phyloP scores from a whole-genome alignment of 2,888 invertebrate species.

The Drosophila sordidula region DNA sequence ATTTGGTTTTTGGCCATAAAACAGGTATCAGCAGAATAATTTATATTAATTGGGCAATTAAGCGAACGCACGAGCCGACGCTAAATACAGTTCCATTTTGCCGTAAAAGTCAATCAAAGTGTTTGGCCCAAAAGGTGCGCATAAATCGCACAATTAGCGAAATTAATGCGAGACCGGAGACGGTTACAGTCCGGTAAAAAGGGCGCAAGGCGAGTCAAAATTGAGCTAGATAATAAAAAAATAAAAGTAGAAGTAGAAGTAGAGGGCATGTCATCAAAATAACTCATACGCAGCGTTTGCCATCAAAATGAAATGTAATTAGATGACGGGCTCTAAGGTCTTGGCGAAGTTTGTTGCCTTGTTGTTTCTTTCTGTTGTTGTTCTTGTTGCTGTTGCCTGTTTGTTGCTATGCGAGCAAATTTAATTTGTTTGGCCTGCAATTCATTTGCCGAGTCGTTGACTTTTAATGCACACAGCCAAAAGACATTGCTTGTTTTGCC shows the following conservation, averaged over 20 bases:
- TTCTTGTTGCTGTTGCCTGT: slow-evolving; percentile 17
- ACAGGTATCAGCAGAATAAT: slow-evolving; percentile 20
- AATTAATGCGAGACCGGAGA: slow-evolving; percentile 28
- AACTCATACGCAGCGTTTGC: slow-evolving; percentile 56
- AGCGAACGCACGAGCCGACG: slow-evolving; percentile 9
- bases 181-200: background rate
- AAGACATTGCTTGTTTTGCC: slow-evolving; percentile 59
- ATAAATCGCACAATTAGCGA: slow-evolving; percentile 43
- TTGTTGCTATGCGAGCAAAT: slow-evolving; percentile 57
- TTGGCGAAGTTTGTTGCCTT: slow-evolving; percentile 34
- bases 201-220: slow-evolving; percentile 8
- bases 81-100: slow-evolving; percentile 4
- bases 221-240: slow-evolving; percentile 3
- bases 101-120: slow-evolving; percentile 28
- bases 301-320: slow-evolving; percentile 46
- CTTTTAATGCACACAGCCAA: slow-evolving; percentile 74
- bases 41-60: slow-evolving; percentile 44
- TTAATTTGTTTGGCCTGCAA: slow-evolving; percentile 76
- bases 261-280: slow-evolving; percentile 39
- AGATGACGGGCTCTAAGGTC: slow-evolving; percentile 25
- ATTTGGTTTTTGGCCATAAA: slow-evolving; percentile 1
- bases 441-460: slow-evolving; percentile 78
- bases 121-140: slow-evolving; percentile 9
- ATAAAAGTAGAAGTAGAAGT: slow-evolving; percentile 22
- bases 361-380: slow-evolving; percentile 21